A percentile compares a stretch with the other conserved stretches of the same genome.
These are phyloP conservation scores for Araneus ventricosus DNA, from an alignment of 1,140 invertebrate species.

Conservation along the genomic window DNA sequence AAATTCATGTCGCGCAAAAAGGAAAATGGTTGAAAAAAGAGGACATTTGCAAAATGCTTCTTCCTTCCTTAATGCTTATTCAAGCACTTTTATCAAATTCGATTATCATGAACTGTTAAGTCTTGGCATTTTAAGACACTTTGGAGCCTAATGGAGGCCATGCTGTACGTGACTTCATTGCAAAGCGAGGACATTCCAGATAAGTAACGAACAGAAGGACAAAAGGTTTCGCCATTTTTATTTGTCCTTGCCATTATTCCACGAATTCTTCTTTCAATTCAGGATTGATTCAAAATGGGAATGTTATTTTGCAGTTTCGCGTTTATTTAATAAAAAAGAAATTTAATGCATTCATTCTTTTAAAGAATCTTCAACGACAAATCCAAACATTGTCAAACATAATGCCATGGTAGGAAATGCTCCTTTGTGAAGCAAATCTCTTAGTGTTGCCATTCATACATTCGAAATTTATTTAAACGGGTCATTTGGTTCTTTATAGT, in stretches of 20 bases:
- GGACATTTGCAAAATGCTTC: neutral
- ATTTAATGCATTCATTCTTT: neutral
- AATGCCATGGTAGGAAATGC: neutral
- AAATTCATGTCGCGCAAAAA: conserved; percentile 1
- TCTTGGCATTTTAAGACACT: conserved; percentile 46
- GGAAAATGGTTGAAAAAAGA: neutral
- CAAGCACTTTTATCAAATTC: conserved; percentile 44
- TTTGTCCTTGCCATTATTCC: conserved; percentile 14
- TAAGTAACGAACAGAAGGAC: conserved; percentile 21
- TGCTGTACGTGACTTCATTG: conserved; percentile 21
- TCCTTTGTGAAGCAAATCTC: neutral
- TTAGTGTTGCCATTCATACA: neutral
- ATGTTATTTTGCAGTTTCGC: neutral
- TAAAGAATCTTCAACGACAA: neutral
- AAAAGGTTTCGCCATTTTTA: conserved; percentile 7
- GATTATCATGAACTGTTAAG: conserved; percentile 48
- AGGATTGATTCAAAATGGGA: neutral
- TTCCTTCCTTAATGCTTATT: neutral
- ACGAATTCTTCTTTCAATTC: neutral
- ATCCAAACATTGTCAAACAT: conserved; percentile 29
- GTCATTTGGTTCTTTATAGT: conserved; percentile 18
- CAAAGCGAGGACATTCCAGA: neutral
- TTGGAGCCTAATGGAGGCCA: conserved; percentile 31
- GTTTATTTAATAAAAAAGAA: conserved; percentile 11
- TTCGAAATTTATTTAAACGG: conserved; percentile 25